Evolutionary conservation across 2,797 vertebrate genomes (phyloP).

Genomic region (Megaceryle alcyon): DNA sequence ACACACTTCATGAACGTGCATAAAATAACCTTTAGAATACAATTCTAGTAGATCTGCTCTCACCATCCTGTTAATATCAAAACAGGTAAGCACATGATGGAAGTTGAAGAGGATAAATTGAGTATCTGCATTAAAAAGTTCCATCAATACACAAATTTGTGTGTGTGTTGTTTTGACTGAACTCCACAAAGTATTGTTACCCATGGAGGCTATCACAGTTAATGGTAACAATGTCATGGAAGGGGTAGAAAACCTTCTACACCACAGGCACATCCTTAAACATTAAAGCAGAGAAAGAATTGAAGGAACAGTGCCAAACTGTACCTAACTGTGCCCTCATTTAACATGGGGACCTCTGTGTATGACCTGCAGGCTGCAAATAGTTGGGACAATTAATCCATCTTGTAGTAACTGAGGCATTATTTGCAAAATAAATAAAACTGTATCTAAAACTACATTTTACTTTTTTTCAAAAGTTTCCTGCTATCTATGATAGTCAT

Average conservation of each 20-base stretch:
- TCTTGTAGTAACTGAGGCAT: too few relatives aligned
- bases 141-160: neutral
- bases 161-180: neutral
- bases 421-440: neutral
- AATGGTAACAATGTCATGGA: neutral
- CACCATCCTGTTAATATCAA: neutral
- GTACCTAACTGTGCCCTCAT: neutral
- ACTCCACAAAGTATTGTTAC: neutral
- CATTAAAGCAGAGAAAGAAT: neutral
- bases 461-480: neutral
- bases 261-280: neutral
- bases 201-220: neutral
- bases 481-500: neutral
- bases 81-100: neutral
- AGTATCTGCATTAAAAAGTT: neutral
- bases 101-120: neutral
- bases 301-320: neutral
- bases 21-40: neutral
- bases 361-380: neutral
- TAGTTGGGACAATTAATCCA: neutral
- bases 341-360: neutral
- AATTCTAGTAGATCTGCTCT: neutral
- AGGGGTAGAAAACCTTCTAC: neutral
- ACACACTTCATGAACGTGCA: neutral
- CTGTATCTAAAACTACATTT: neutral